phyloP scores from a whole-genome alignment of 23 tunicate species.

The Botrylloides violaceus region DNA sequence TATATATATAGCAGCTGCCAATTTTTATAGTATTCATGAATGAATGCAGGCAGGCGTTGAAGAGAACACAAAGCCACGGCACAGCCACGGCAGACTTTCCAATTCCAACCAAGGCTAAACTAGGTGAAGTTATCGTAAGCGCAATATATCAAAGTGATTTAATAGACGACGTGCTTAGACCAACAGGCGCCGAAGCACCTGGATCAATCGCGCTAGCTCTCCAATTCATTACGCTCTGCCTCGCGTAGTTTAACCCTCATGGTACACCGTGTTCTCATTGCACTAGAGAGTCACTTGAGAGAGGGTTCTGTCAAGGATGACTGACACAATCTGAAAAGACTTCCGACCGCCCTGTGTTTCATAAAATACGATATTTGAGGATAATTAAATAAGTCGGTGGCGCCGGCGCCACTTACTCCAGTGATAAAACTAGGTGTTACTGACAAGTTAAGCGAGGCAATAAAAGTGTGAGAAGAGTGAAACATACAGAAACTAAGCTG shows the following conservation, averaged over 20 bases:
- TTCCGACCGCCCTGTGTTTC: not conserved
- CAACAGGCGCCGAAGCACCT: conserved; percentile 26
- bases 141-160: conserved; percentile 23
- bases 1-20: no score
- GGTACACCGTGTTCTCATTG: not conserved
- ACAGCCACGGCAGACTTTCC: not conserved
- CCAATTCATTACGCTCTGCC: conserved; percentile 19
- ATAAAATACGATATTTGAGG: not conserved
- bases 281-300: not conserved
- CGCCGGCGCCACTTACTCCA: not conserved
- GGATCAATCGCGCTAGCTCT: conserved; percentile 18
- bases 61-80: not conserved
- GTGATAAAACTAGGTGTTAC: not conserved
- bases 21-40: no score
- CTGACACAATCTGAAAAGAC: not conserved
- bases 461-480: not conserved
- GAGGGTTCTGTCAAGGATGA: not conserved
- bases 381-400: not conserved
- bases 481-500: not conserved
- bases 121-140: conserved; percentile 8
- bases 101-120: not conserved
- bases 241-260: conserved; percentile 11
- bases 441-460: not conserved
- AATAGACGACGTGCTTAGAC: conserved; percentile 29
- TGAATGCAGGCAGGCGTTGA: not conserved